Conservation (phyloP, 2,888 invertebrate genomes). For the Cynaeus angustus region DNA sequence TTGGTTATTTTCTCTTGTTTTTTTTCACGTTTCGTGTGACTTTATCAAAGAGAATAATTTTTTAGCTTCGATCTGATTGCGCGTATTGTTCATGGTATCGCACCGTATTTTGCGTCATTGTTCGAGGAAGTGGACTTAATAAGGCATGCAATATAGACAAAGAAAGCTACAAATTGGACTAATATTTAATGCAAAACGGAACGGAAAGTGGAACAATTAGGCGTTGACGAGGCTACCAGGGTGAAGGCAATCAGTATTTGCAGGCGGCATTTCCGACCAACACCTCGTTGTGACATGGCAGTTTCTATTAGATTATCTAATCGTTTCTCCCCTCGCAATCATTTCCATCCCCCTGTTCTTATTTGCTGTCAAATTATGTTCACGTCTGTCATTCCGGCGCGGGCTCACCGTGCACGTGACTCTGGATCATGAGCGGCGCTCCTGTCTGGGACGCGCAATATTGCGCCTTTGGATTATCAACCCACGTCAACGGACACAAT, state of each 20-base stretch:
- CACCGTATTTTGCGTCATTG: constrained; percentile 10
- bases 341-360: constrained; percentile 69
- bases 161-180: constrained; percentile 43
- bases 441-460: constrained; percentile 41
- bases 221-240: constrained; percentile 48
- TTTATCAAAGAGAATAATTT: not conserved
- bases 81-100: constrained; percentile 2
- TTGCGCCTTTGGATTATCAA: constrained; percentile 43
- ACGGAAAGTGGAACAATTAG: constrained; percentile 50
- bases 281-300: constrained; percentile 64
- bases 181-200: constrained; percentile 42
- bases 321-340: constrained; percentile 69
- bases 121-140: constrained; percentile 33
- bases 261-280: constrained; percentile 53
- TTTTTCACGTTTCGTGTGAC: not conserved
- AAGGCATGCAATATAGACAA: constrained; percentile 25
- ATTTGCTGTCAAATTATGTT: constrained; percentile 72
- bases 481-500: constrained; percentile 52
- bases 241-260: constrained; percentile 50
- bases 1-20: too few relatives aligned
- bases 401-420: constrained; percentile 68
- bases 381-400: constrained; percentile 70
- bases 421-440: constrained; percentile 58
- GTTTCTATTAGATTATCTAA: constrained; percentile 66
- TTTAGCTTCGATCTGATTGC: not conserved